phyloP scores from a whole-genome alignment of 2,797 vertebrate species.

The Enteromius thamalakanensis region DNA sequence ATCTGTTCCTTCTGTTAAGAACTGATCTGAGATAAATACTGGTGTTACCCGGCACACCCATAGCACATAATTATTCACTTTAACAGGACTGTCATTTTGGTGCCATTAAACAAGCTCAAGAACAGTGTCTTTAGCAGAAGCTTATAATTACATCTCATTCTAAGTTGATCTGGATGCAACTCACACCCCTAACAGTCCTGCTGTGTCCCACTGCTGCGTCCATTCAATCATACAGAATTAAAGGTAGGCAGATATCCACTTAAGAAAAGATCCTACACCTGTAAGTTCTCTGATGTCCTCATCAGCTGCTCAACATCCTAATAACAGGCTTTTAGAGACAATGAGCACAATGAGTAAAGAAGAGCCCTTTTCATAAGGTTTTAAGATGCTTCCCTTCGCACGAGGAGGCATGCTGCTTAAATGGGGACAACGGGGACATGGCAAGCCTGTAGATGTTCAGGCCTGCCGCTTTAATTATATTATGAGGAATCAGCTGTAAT shows the following conservation, averaged over 20 bases:
- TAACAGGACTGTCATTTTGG: slow-evolving; percentile 42
- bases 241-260: slow-evolving; percentile 52
- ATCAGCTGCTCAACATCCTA: slow-evolving; percentile 71
- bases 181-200: slow-evolving; percentile 28
- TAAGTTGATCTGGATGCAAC: slow-evolving; percentile 18
- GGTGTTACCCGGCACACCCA: slow-evolving; percentile 29
- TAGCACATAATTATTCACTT: slow-evolving; percentile 42
- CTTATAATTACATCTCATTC: slow-evolving; percentile 45
- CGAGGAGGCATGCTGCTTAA: slow-evolving; percentile 71
- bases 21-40: slow-evolving; percentile 26
- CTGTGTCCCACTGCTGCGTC: slow-evolving; percentile 3
- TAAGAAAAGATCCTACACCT: slow-evolving; percentile 63
- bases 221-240: slow-evolving; percentile 32
- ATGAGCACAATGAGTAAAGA: slow-evolving; percentile 80
- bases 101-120: slow-evolving; percentile 50
- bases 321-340: slow-evolving; percentile 81
- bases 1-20: slow-evolving; percentile 30
- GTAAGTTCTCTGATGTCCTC: slow-evolving; percentile 70
- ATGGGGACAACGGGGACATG: slow-evolving; percentile 69
- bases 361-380: slow-evolving; percentile 77
- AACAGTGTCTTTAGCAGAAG: slow-evolving; percentile 38
- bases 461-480: slow-evolving; percentile 80
- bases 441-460: slow-evolving; percentile 74
- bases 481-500: slow-evolving; percentile 72
- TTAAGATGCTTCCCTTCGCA: slow-evolving; percentile 71